Evolutionary conservation across 2,797 vertebrate species (phyloP), one percentile per base, ranked within the genome.

Genomic region (Bryconaethiops microstoma): DNA sequence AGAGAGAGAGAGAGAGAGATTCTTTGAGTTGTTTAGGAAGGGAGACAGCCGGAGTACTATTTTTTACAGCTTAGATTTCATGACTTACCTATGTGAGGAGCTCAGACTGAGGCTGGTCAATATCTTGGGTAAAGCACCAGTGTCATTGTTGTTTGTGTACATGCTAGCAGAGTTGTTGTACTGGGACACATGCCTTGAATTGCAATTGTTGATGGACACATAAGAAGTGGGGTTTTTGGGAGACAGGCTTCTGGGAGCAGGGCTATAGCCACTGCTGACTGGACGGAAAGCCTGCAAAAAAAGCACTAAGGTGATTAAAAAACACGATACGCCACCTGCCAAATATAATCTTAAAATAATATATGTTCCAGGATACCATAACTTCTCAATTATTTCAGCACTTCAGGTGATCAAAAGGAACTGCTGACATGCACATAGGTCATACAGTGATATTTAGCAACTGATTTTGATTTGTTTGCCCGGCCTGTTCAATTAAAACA

Each of bases 81-180:
- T 19, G 35, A 23, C 70, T 29, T 35, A 98, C 97, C 96, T 97
- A 83, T 95, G 93, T 39, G 94, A 87, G 82, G 95, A 87, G 67
- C 93, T 84, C 79, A 99, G 91, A 74, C 92, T 95, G 78, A 99
- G 95, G 45, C 92, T 87, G 1, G 94, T 92, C 94, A 99, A 95
- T 89, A 98, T 96, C 86, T 90, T 91, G 0, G 95, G 93, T 69
- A 99, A 91, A 16, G 83, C 87, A 9, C 90, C 40, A 71, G 97
- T 96, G 0, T 89, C 90, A 8, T 94, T 93, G 90, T 92, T 96
- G 80, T 92, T 92, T 0, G 82, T 1, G 0, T 94, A 94, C 13
- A 96, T 94, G 76, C 90, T 91, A 0, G 91, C 85, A 0, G 96
- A 94, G 68, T 92, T 96, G 87, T 96, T 96, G 73, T 95, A 96